Evolutionary conservation across 1,140 invertebrate genomes (phyloP), one percentile per base, ranked within the genome.

Genomic region (Lasaia peninsularis): DNA sequence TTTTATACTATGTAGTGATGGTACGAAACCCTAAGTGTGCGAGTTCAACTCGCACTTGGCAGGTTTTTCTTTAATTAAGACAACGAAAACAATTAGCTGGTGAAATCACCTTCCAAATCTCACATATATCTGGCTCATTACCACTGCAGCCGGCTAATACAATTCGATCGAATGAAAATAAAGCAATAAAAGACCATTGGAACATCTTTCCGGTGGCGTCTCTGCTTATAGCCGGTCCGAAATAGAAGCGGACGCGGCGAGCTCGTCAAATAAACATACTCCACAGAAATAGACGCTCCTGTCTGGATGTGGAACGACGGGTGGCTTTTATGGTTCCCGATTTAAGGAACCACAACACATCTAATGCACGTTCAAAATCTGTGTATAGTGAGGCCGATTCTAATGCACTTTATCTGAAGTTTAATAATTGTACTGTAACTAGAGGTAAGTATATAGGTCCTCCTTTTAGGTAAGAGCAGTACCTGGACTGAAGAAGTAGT

Each of bases 201-300:
- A 48, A 48, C 44, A 48, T 48, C 44, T 48, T 48, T 48, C 44
- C 44, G 44, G 44, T 48, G 44, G 44, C 44, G 44, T 48, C 44
- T 48, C 44, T 48, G 44, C 20, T 48, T 48, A 21, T 48, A 48
- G 44, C 44, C 44, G 44, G 20, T 4, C 44, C 44, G 44, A 48
- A 48, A 48, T 48, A 48, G 44, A 48, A 21, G 44, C 44, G 44
- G 44, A 48, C 44, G 44, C 44, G 44, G 44, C 44, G 37, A 12
- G 44, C 44, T 48, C 20, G 44, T 48, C 44, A 32, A 52, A 31
- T 31, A 52, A 33, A 33, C 24, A 52, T 52, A 31, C 50, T 9
- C 50, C 24, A 21, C 50, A 52, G 50, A 52, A 52, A 52, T 52
- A 52, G 50, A 33, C 21, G 10, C n/a, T 18, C 21, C 2, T 9